These are phyloP conservation scores for Cydia strobilella DNA, from an alignment of 1,140 invertebrate species.

Conservation along the genomic window DNA sequence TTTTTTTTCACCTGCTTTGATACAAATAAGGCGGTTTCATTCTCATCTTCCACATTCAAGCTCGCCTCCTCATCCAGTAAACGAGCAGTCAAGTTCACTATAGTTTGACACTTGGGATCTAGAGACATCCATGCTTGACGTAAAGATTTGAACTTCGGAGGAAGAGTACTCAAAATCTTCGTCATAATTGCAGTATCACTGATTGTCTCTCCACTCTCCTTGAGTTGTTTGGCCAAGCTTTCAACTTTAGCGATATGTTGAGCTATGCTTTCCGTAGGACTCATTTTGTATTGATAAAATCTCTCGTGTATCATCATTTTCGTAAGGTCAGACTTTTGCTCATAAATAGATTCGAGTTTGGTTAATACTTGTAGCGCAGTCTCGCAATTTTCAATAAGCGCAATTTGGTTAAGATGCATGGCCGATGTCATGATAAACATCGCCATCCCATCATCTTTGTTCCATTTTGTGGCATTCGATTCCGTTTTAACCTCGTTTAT, in stretches of 20 bases:
- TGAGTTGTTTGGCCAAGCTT: slow-evolving; percentile 45
- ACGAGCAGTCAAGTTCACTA: slow-evolving; percentile 61
- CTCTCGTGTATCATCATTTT: slow-evolving; percentile 51
- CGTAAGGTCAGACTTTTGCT: slow-evolving; percentile 45
- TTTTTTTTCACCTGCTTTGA: no score
- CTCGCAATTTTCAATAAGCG: slow-evolving; percentile 38
- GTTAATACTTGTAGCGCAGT: slow-evolving; percentile 39
- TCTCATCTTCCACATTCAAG: slow-evolving; percentile 41
- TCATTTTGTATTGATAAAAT: slow-evolving; percentile 52
- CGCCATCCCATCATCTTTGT: slow-evolving; percentile 38
- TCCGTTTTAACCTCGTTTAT: slow-evolving; percentile 34
- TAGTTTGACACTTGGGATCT: slow-evolving; percentile 56
- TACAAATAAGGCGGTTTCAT: no score
- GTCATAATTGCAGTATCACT: slow-evolving; percentile 50
- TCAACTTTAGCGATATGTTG: slow-evolving; percentile 53
- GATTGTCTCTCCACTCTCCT: slow-evolving; percentile 45
- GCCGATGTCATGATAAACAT: slow-evolving; percentile 44
- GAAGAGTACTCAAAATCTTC: slow-evolving; percentile 38
- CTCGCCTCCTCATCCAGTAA: slow-evolving; percentile 65
- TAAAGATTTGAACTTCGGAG: slow-evolving; percentile 53
- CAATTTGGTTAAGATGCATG: slow-evolving; percentile 39
- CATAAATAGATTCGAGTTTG: slow-evolving; percentile 50
- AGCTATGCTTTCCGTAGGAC: slow-evolving; percentile 40
- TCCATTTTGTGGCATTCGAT: slow-evolving; percentile 31
- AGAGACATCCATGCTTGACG: slow-evolving; percentile 65